phyloP scores from a whole-genome alignment of 1,140 invertebrate genomes.

The Drosophila sulfurigaster region DNA sequence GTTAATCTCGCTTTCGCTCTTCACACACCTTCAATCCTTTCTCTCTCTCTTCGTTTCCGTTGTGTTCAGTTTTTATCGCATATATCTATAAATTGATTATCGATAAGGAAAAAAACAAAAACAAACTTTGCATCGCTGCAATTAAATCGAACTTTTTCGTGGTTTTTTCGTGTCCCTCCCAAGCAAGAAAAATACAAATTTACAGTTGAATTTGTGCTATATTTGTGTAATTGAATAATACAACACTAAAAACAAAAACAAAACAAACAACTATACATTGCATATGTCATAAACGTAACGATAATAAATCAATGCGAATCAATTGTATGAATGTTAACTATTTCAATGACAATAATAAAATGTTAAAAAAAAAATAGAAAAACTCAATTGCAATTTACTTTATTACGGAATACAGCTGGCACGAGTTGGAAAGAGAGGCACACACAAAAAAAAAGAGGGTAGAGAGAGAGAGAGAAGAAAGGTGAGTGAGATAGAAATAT shows the following conservation, averaged over 20 bases:
- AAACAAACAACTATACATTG: conserved; percentile 43
- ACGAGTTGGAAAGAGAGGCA: too few relatives aligned
- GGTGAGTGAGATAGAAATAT: too few relatives aligned
- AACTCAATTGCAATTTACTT: too few relatives aligned
- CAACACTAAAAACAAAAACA: not conserved
- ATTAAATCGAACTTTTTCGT: conserved; percentile 9
- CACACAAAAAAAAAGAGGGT: too few relatives aligned
- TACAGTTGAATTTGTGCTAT: conserved; percentile 32
- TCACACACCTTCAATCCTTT: not conserved
- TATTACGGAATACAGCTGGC: too few relatives aligned
- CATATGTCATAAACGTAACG: conserved; percentile 67
- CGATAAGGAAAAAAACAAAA: not conserved
- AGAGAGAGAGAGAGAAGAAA: too few relatives aligned
- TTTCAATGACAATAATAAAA: conserved; percentile 83
- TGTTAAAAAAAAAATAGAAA: conserved; percentile 54
- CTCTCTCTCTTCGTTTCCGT: not conserved
- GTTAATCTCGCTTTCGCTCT: not conserved
- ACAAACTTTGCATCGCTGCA: conserved; percentile 8
- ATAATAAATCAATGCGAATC: conserved; percentile 50
- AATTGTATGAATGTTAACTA: conserved; percentile 82
- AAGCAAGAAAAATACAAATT: conserved; percentile 3
- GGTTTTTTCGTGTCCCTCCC: conserved; percentile 2
- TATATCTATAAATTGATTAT: conserved; percentile 21
- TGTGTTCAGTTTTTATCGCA: conserved; percentile 14
- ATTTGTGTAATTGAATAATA: conserved; percentile 45